Evolutionary conservation across 2,888 invertebrate genomes (phyloP), one percentile per base, ranked within the genome.

Genomic region (Philonicus albiceps): DNA sequence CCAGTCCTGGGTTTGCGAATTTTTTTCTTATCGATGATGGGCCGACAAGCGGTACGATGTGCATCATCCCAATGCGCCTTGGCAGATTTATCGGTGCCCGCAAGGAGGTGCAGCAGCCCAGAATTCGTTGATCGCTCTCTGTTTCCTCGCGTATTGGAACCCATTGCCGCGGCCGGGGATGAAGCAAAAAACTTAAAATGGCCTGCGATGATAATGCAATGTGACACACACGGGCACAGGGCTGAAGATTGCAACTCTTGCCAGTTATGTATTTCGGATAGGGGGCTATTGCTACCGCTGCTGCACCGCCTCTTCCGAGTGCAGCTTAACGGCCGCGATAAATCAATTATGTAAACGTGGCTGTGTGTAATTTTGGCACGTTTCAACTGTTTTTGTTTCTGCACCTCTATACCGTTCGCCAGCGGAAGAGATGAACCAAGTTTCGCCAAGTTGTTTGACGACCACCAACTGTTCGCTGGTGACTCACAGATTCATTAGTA

Each of bases 71-170:
- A 11, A 80, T 74, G 34, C 34, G 74, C 43, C 43, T 78, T 49
- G 49, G 49, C 78, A 78, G 43, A 81, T 81, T 81, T 53, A 30
- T 81, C 64, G 83, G 72, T 64, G 86, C 80, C 53, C 43, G 83
- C 87, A 76, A 86, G 81, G 81, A 83, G 86, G 86, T 86, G 83
- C 86, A 83, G 72, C 16, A 83, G 72, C 16, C 34, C 34, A 74
- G 34, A 74, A 74, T 31, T n/a, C 13, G 74, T 34, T 3, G 13
- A 1, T 8, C 31, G 11, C 19, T 31, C 31, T 1, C n/a, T 34
- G 34, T 11, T 16, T 16, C 16, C 16, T n/a, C n/a, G n/a, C n/a
- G n/a, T n/a, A n/a, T n/a, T n/a, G n/a, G n/a, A n/a, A 11, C 16
- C 74, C 74, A 74, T 74, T 4, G 22, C 37, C 73, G 31, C 34